phyloP scores from a whole-genome alignment of 2,797 vertebrate species.

The Menidia menidia region DNA sequence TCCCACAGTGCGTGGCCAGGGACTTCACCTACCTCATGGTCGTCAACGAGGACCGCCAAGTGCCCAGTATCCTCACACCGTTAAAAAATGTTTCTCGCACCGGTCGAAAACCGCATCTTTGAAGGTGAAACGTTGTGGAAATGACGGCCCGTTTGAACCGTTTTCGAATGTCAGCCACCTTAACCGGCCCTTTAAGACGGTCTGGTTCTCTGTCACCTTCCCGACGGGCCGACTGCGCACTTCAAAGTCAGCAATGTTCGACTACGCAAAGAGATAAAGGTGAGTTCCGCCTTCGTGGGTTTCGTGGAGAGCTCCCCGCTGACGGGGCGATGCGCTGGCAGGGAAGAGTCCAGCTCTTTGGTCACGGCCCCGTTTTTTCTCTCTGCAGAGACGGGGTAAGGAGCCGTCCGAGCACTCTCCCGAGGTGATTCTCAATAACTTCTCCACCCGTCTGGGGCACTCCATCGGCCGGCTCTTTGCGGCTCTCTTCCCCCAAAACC shows the following conservation, averaged over 20 bases:
- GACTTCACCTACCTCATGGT: slow-evolving; percentile 95
- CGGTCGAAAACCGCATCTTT: not conserved
- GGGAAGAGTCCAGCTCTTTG: no score
- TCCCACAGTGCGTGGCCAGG: slow-evolving; percentile 92
- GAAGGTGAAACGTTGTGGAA: no score
- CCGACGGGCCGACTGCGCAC: slow-evolving; percentile 95
- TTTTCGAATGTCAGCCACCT: slow-evolving; percentile 30
- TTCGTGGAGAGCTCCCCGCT: no score
- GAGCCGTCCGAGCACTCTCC: slow-evolving; percentile 91
- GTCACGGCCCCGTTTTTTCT: not conserved
- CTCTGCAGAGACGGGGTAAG: slow-evolving; percentile 89
- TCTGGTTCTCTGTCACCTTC: slow-evolving; percentile 94
- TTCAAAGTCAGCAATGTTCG: slow-evolving; percentile 96
- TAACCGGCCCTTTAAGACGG: slow-evolving; percentile 86
- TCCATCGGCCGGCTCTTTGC: slow-evolving; percentile 92
- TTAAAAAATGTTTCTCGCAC: no score
- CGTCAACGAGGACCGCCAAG: slow-evolving; percentile 94
- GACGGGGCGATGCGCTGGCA: no score
- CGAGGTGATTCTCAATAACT: slow-evolving; percentile 97
- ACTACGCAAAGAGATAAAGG: slow-evolving; percentile 97
- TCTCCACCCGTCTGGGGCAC: slow-evolving; percentile 95
- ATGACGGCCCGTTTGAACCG: not conserved
- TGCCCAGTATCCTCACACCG: slow-evolving; percentile 91
- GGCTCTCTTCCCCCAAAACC: slow-evolving; percentile 94
- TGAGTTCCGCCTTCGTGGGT: slow-evolving; percentile 40